A percentile compares a stretch with the other conserved stretches of the same genome.
Conservation (phyloP, 1,140 invertebrate genomes). For the Drosophila orosa region DNA sequence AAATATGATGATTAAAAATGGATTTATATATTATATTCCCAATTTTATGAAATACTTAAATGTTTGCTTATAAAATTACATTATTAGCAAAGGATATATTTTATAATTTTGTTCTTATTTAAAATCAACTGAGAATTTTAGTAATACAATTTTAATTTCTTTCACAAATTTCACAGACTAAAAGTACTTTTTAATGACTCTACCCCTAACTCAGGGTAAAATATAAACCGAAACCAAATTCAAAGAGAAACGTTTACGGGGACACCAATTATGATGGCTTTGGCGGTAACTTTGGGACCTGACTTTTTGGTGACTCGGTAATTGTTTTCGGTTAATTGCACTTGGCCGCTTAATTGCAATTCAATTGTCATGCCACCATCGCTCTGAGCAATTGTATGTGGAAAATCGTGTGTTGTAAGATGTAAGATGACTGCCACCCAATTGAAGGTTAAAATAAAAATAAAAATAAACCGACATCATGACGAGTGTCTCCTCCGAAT, state of each 20-base stretch:
- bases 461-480: constrained; percentile 31
- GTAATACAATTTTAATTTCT: neutral
- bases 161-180: neutral
- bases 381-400: constrained; percentile 7
- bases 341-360: constrained; percentile 79
- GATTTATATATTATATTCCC: no score
- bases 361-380: constrained; percentile 77
- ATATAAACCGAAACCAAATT: constrained; percentile 36
- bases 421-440: constrained; percentile 43
- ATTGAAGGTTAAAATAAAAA: constrained; percentile 64
- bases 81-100: neutral
- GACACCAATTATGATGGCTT: constrained; percentile 66
- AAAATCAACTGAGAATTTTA: neutral
- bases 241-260: constrained; percentile 41
- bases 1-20: no score
- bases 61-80: neutral
- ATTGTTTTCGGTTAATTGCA: constrained; percentile 74
- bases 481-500: constrained; percentile 49
- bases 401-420: constrained; percentile 44
- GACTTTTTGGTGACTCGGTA: constrained; percentile 59
- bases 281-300: constrained; percentile 41
- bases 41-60: no score
- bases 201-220: neutral
- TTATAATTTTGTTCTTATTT: no score
- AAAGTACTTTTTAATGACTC: neutral